phyloP scores from a whole-genome alignment of 2,888 invertebrate species.

The Himalopsyche tibetana region DNA sequence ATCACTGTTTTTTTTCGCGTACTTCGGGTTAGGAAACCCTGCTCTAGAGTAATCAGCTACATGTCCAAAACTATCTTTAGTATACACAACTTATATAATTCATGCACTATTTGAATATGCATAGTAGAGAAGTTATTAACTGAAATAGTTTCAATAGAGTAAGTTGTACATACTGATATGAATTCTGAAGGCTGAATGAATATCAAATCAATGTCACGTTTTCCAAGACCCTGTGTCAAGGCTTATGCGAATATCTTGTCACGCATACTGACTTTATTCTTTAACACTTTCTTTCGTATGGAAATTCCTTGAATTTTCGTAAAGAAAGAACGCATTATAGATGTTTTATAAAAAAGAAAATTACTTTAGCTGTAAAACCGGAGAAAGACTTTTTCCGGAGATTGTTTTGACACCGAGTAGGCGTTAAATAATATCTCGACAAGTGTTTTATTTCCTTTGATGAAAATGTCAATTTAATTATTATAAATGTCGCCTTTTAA shows the following conservation, averaged over 20 bases:
- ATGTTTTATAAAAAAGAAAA: background rate
- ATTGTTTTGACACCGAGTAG: background rate
- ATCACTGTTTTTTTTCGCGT: too few species aligned
- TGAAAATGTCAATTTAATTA: background rate
- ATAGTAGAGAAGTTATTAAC: too few species aligned
- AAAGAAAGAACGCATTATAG: background rate
- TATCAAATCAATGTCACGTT: slow-evolving; percentile 8
- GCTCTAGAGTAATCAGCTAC: too few species aligned
- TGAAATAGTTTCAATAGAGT: too few species aligned
- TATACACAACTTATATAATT: too few species aligned
- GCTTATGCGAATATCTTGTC: slow-evolving; percentile 20
- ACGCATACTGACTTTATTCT: background rate
- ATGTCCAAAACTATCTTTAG: too few species aligned
- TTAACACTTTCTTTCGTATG: slow-evolving; percentile 5
- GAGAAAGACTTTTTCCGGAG: background rate
- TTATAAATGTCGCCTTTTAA: background rate
- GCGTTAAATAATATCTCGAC: background rate
- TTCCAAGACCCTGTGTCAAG: background rate
- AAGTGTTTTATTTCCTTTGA: background rate
- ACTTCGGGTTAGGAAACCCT: too few species aligned
- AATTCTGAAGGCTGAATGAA: background rate
- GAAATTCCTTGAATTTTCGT: slow-evolving; percentile 9
- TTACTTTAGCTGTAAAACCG: background rate
- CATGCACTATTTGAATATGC: too few species aligned
- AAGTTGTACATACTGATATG: too few species aligned